Conservation (phyloP, 2,113 vertebrate genomes). For the Rhegmatorhina hoffmannsi region DNA sequence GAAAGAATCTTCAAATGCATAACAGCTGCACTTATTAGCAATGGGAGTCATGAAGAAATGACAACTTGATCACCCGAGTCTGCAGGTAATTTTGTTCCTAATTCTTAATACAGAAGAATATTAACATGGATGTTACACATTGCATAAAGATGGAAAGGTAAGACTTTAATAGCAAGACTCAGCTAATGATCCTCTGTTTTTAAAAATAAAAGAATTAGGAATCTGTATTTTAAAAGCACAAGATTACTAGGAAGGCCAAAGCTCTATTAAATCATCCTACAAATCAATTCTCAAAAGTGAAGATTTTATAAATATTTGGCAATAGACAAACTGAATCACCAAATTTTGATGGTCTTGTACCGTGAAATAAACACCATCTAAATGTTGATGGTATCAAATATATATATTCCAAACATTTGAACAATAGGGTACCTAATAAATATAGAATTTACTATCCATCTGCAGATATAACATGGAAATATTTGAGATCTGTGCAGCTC, state of each 20-base stretch:
- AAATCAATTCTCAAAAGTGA: background rate
- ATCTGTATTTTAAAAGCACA: background rate
- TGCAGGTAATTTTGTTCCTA: background rate
- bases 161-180: background rate
- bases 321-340: conserved; percentile 9
- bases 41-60: background rate
- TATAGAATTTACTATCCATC: background rate
- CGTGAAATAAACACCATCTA: background rate
- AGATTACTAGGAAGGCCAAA: background rate
- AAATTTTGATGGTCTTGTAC: background rate
- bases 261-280: background rate
- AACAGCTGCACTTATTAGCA: background rate
- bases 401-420: background rate
- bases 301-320: background rate
- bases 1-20: background rate
- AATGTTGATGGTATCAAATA: background rate
- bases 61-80: background rate
- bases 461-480: background rate
- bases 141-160: background rate
- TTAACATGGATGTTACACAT: background rate
- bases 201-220: background rate
- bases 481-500: background rate
- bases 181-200: background rate
- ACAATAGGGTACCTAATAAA: background rate
- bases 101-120: background rate